These are phyloP conservation scores for Elachura formosa DNA, from an alignment of 2,113 vertebrate genomes.

Conservation along the genomic window DNA sequence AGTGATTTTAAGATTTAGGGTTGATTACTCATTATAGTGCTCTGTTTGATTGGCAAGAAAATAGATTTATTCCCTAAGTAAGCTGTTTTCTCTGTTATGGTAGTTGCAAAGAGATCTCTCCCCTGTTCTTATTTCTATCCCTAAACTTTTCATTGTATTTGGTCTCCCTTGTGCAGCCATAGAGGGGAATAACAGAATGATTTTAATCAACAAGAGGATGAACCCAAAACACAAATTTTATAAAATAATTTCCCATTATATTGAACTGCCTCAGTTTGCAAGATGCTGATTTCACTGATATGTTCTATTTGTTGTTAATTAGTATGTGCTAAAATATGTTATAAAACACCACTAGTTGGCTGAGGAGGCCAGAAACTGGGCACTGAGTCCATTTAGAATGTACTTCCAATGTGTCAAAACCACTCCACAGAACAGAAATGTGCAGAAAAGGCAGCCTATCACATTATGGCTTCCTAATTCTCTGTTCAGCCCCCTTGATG, in stretches of 20 bases:
- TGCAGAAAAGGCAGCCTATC: not conserved
- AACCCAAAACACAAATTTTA: not conserved
- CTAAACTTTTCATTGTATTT: not conserved
- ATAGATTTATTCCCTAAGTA: not conserved
- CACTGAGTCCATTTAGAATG: not conserved
- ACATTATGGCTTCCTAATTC: not conserved
- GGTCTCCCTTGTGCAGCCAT: not conserved
- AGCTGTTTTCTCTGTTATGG: not conserved
- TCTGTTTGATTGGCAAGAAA: not conserved
- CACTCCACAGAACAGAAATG: not conserved
- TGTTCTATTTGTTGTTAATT: not conserved
- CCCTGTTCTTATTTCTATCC: not conserved
- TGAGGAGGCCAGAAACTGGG: not conserved
- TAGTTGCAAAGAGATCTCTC: not conserved
- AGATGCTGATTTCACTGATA: not conserved
- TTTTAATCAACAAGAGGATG: not conserved
- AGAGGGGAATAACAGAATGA: not conserved
- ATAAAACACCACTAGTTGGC: not conserved
- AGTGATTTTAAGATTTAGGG: not conserved
- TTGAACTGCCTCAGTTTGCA: not conserved
- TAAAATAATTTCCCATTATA: not conserved
- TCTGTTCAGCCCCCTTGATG: not conserved
- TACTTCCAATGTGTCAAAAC: not conserved
- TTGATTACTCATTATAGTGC: not conserved
- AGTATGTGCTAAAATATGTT: not conserved